phyloP scores from a whole-genome alignment of 2,113 vertebrate species.

The Otus sunia region DNA sequence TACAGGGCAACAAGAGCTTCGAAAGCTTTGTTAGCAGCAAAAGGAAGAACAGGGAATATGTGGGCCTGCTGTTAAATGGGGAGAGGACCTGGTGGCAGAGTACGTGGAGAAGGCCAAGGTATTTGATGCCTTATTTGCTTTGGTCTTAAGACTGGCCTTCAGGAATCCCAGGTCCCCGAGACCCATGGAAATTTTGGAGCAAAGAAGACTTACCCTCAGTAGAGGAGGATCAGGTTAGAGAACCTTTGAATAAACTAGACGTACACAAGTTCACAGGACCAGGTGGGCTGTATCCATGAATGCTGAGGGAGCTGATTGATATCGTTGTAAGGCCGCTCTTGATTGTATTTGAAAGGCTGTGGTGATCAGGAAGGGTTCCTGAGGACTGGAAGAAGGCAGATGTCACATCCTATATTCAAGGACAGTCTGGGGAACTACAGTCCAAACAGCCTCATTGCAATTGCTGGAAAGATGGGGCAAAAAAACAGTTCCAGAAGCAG shows the following conservation, averaged over 20 bases:
- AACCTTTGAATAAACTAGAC: not conserved
- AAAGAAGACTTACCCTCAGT: not conserved
- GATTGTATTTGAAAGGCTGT: not conserved
- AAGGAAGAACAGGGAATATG: not conserved
- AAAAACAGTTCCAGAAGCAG: not conserved
- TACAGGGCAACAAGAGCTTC: not conserved
- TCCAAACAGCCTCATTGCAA: not conserved
- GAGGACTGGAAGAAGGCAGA: not conserved
- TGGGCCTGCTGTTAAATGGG: not conserved
- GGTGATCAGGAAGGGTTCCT: not conserved
- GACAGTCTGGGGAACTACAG: not conserved
- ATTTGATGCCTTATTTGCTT: not conserved
- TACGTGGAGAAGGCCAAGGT: not conserved
- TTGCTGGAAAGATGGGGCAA: not conserved
- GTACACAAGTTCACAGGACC: not conserved
- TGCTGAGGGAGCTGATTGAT: not conserved
- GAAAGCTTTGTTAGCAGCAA: not conserved
- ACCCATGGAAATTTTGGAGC: not conserved
- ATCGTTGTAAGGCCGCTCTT: not conserved
- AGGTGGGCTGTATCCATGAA: not conserved
- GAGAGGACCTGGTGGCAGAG: not conserved
- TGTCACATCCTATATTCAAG: not conserved
- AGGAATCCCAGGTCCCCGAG: not conserved
- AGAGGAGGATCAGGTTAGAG: not conserved
- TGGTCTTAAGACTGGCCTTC: not conserved